A percentile compares a stretch with the other conserved stretches of the same genome.
Conservation (phyloP, 2,888 invertebrate species). For the Torymus texanus region DNA sequence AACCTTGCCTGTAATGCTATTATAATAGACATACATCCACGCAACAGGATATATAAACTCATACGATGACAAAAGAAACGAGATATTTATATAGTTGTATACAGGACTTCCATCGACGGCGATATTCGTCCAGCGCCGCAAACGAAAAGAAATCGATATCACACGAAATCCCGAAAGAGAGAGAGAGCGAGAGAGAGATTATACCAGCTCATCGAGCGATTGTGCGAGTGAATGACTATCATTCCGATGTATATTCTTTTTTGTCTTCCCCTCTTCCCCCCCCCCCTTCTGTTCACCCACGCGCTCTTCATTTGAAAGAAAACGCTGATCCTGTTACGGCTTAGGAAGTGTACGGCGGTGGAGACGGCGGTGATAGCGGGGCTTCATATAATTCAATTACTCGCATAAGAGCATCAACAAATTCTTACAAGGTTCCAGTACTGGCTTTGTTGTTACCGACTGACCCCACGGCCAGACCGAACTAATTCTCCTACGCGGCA, state of each 20-base stretch:
- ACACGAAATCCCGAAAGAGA: too few relatives aligned
- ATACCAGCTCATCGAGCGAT: conserved; percentile 26
- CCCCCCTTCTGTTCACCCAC: conserved; percentile 38
- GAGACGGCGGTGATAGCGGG: conserved; percentile 44
- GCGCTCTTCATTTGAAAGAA: conserved; percentile 61
- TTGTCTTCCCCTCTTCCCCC: neutral
- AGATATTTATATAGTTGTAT: too few relatives aligned
- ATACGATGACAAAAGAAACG: too few relatives aligned
- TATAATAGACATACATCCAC: too few relatives aligned
- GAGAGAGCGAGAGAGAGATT: neutral
- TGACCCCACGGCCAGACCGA: conserved; percentile 53
- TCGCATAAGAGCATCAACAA: conserved; percentile 68
- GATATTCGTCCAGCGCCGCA: too few relatives aligned
- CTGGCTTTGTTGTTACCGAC: conserved; percentile 63
- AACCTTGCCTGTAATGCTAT: too few relatives aligned
- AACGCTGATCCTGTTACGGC: conserved; percentile 69
- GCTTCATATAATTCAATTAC: conserved; percentile 73
- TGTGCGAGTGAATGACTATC: conserved; percentile 36
- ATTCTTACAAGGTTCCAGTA: conserved; percentile 63
- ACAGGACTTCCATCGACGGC: too few relatives aligned
- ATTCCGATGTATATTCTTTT: conserved; percentile 6
- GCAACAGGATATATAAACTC: too few relatives aligned
- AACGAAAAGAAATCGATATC: too few relatives aligned
- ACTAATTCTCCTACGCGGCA: conserved; percentile 5
- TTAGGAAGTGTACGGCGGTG: conserved; percentile 54